A percentile compares a stretch with the other conserved stretches of the same genome.
These are phyloP conservation scores for Machaerirhynchus nigripectus DNA, from an alignment of 2,113 vertebrate genomes.

Conservation along the genomic window DNA sequence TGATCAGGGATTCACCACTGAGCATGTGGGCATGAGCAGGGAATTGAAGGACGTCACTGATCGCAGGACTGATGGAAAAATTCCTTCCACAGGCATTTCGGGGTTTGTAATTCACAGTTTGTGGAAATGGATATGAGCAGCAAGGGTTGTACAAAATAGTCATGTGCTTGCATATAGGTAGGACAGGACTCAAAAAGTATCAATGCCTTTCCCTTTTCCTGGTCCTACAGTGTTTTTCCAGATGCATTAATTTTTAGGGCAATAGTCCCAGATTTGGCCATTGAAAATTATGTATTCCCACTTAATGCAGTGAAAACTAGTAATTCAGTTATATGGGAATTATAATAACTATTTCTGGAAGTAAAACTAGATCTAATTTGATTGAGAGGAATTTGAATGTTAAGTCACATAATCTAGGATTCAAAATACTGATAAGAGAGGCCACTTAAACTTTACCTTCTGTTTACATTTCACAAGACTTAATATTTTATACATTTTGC, in stretches of 20 bases:
- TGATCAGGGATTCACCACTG: background rate
- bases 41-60: background rate
- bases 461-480: background rate
- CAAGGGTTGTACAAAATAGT: background rate
- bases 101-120: background rate
- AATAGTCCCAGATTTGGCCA: background rate
- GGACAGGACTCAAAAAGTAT: background rate
- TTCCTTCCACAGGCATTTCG: background rate
- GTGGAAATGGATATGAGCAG: background rate
- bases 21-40: background rate
- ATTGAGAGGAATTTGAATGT: background rate
- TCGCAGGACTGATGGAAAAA: background rate
- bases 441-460: background rate
- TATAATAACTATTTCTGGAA: background rate
- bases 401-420: background rate
- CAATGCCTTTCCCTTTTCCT: background rate
- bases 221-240: accelerated
- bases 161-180: background rate
- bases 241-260: background rate
- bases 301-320: background rate
- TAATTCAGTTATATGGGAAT: background rate
- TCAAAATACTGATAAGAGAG: background rate
- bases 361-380: background rate
- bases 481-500: background rate
- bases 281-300: background rate